Evolutionary conservation across 37 sponge, comb jelly and placozoan genomes (phyloP).

Genomic region (Aplysina aerophoba): DNA sequence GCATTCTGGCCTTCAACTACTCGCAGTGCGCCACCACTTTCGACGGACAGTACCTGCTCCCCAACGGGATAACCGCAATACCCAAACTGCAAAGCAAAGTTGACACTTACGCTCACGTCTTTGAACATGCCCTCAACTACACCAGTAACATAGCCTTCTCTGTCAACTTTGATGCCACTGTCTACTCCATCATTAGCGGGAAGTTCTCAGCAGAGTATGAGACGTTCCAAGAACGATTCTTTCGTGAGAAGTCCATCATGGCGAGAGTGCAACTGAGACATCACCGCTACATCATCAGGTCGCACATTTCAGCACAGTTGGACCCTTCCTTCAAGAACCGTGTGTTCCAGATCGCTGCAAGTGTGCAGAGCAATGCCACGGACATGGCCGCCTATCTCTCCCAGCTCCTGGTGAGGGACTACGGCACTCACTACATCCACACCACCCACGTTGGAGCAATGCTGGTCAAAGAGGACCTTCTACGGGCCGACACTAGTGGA

Average conservation of each 20-base stretch:
- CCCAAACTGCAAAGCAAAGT: slow-evolving; percentile 65
- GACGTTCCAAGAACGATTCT: slow-evolving; percentile 39
- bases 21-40: slow-evolving; percentile 59
- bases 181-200: slow-evolving; percentile 58
- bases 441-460: slow-evolving; percentile 70
- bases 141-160: slow-evolving; percentile 52
- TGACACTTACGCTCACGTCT: slow-evolving; percentile 50
- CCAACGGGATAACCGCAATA: slow-evolving; percentile 50
- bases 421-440: slow-evolving; percentile 73
- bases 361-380: slow-evolving; percentile 68
- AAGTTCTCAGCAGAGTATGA: slow-evolving; percentile 62
- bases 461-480: slow-evolving; percentile 53
- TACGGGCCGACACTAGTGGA: not conserved
- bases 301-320: slow-evolving; percentile 49
- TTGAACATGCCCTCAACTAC: slow-evolving; percentile 67
- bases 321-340: slow-evolving; percentile 56
- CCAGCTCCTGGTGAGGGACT: slow-evolving; percentile 74
- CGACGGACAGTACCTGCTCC: slow-evolving; percentile 72
- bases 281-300: slow-evolving; percentile 45
- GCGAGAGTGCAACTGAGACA: slow-evolving; percentile 65
- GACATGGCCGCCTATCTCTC: slow-evolving; percentile 59
- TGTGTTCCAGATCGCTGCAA: slow-evolving; percentile 69
- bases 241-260: slow-evolving; percentile 42
- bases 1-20: slow-evolving; percentile 56
- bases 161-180: slow-evolving; percentile 42